Conservation (phyloP, 2,888 invertebrate species). For the Lymantria dispar region DNA sequence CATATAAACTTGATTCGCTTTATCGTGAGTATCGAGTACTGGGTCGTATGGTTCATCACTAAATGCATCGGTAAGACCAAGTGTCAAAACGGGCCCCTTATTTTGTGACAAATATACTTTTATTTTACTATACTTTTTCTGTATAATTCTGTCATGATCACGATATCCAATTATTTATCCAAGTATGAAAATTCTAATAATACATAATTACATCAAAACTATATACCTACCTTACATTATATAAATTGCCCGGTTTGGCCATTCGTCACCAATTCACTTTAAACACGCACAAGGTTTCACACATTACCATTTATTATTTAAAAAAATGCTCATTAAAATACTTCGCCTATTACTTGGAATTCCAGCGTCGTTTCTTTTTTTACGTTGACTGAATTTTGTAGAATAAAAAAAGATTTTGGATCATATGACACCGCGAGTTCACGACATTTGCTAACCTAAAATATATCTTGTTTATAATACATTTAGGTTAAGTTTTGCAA, state of each 20-base stretch:
- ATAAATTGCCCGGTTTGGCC: constrained; percentile 23
- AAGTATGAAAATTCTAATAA: no score
- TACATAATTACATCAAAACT: constrained; percentile 5
- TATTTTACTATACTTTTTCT: no score
- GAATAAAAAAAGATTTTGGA: constrained; percentile 37
- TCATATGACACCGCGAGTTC: constrained; percentile 27
- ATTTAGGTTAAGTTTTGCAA: constrained; percentile 8
- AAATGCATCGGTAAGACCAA: no score
- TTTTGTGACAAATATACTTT: no score
- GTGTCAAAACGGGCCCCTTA: no score
- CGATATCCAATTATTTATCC: no score
- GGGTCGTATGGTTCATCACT: no score
- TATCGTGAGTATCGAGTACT: no score
- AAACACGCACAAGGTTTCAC: constrained; percentile 51
- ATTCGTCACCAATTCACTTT: constrained; percentile 43
- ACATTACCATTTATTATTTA: constrained; percentile 53
- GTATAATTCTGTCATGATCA: no score
- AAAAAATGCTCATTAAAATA: constrained; percentile 74
- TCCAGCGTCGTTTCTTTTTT: constrained; percentile 47
- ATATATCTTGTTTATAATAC: background rate
- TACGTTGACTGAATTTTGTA: constrained; percentile 50
- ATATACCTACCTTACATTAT: constrained; percentile 11
- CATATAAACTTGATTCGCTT: no score
- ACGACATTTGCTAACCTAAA: constrained; percentile 7
- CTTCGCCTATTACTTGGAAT: constrained; percentile 65